These are phyloP conservation scores for Salvelinus sp. DNA, from an alignment of 2,113 vertebrate species.

Conservation along the genomic window DNA sequence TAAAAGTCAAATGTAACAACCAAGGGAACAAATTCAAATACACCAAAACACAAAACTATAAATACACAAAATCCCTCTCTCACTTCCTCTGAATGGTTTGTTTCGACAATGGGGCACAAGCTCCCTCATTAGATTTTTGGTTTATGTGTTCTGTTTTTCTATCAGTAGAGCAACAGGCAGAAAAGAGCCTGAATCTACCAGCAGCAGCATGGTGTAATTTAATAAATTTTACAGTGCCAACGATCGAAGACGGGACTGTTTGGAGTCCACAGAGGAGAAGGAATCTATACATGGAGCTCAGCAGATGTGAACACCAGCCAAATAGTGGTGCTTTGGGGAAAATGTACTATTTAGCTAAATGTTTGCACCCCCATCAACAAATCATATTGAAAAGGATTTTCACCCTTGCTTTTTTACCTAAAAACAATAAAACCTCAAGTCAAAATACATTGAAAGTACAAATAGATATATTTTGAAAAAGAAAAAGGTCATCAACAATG, in stretches of 20 bases:
- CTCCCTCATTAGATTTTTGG: constrained; percentile 37
- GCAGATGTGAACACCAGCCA: constrained; percentile 75
- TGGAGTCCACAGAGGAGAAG: constrained; percentile 60
- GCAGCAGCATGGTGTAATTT: constrained; percentile 76
- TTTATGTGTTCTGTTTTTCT: constrained; percentile 42
- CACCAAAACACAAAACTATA: neutral
- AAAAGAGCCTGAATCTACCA: constrained; percentile 61
- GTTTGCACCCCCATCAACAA: constrained; percentile 72
- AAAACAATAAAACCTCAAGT: constrained; percentile 61
- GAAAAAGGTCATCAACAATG: neutral
- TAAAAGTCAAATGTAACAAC: constrained; percentile 60
- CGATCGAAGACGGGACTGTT: constrained; percentile 61
- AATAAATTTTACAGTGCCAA: constrained; percentile 78
- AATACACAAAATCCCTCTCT: neutral
- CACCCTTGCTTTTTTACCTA: neutral
- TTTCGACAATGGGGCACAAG: constrained; percentile 70
- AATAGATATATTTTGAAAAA: constrained; percentile 15
- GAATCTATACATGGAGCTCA: constrained; percentile 79
- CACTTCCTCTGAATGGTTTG: neutral
- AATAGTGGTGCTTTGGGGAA: constrained; percentile 76
- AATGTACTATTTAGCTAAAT: constrained; percentile 75
- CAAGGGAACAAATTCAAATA: constrained; percentile 56
- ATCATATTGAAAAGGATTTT: constrained; percentile 73
- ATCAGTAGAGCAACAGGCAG: constrained; percentile 41
- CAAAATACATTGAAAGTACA: constrained; percentile 13